Base-by-base conservation (phyloP, 2,888 invertebrate species). In the Toxonevra muliebris region DNA sequence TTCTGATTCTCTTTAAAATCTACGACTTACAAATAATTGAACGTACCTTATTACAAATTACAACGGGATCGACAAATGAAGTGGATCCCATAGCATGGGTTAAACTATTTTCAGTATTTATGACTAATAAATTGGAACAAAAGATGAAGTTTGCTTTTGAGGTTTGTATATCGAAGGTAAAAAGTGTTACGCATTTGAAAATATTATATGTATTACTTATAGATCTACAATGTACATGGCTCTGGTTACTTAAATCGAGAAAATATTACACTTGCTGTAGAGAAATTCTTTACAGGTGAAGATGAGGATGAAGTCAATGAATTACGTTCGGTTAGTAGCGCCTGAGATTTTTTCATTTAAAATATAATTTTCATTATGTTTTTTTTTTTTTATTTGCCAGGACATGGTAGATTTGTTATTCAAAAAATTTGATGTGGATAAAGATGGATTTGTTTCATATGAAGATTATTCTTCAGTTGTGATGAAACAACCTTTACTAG, bases 271-370 rank as follows among this genome's bases (percentile, higher is more conserved):
- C 70, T 75, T 73, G 80, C 83, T 13, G 78, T 80, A 52, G 73
- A 77, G 17, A 71, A 78, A 87, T 71, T 87, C 87, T 58, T 90
- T 87, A 76, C 70, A 1, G 83, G 82, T 8, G 87, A 88, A 0
- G 89, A 90, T 69, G 89, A 89, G 58, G 93, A 93, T 69, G 93
- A 93, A 74, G 90, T 92, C 59, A 92, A 91, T 68, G 93, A 93
- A 66, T 20, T 83, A 10, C 78, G 76, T 65, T 76, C 79, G 69
- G 83, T 82, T 70, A 30, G 72, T 63, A 0, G n/a, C n/a, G 11
- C 11, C 15, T 11, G 42, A 40, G 59, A 1, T 8, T 54, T 55
- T 62, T 15, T 58, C 19, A 53, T 9, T 41, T 61, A 19, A 61
- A 45, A 1, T 15, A 19, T 11, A 30, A 20, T n/a, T n/a, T n/a